These are phyloP conservation scores for Tetramorium bicarinatum DNA, from an alignment of 2,888 invertebrate species.

Conservation along the genomic window DNA sequence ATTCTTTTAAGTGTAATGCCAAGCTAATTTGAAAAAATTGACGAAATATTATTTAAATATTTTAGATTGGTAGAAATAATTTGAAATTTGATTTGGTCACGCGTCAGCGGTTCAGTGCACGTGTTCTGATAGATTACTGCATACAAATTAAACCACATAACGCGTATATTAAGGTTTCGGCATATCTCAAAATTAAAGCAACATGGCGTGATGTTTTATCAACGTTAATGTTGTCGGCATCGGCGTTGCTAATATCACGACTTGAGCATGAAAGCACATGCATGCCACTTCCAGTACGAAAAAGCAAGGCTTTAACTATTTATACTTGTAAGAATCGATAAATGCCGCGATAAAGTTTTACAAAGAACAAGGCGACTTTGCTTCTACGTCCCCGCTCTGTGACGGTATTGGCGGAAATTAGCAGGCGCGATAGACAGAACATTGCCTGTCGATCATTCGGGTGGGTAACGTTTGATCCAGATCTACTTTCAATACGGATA, in stretches of 20 bases:
- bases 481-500: slow-evolving; percentile 54
- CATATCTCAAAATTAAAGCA: not conserved
- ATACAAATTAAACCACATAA: not conserved
- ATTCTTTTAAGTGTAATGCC: not conserved
- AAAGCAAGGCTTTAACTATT: slow-evolving; percentile 37
- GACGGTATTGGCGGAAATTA: slow-evolving; percentile 23
- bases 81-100: not conserved
- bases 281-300: slow-evolving; percentile 22
- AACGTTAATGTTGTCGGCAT: not conserved
- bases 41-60: not conserved
- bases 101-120: not conserved
- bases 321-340: slow-evolving; percentile 54
- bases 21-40: not conserved
- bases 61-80: not conserved
- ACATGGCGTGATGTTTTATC: not conserved
- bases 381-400: not conserved
- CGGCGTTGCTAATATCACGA: slow-evolving; percentile 6
- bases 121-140: not conserved
- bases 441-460: slow-evolving; percentile 42
- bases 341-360: slow-evolving; percentile 28
- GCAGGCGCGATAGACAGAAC: not conserved
- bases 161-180: not conserved
- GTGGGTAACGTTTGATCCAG: slow-evolving; percentile 15
- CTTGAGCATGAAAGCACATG: not conserved
- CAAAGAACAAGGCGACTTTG: slow-evolving; percentile 28